Conservation (phyloP, 2,797 vertebrate genomes). For the Schizopygopsis pylzovi region DNA sequence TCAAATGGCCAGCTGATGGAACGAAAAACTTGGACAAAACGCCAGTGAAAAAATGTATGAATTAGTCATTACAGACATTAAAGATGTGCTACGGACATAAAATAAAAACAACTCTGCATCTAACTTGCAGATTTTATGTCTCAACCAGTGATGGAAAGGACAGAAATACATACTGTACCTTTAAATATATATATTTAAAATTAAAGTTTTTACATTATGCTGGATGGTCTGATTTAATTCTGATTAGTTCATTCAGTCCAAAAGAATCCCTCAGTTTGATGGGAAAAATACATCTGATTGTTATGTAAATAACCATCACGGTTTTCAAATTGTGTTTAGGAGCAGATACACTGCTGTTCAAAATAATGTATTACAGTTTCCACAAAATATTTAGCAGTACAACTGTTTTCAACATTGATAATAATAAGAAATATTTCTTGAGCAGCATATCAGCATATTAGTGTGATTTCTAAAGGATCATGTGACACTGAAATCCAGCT, state of each 20-base stretch:
- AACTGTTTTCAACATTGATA: neutral
- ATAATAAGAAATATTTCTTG: neutral
- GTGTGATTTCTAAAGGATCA: neutral
- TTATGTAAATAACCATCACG: neutral
- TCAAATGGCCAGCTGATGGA: neutral
- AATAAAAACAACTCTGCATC: neutral
- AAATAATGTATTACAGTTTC: neutral
- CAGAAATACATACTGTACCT: neutral
- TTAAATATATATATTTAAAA: neutral
- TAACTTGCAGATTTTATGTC: neutral
- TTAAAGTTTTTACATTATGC: neutral
- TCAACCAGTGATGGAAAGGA: neutral
- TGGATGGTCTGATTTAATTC: neutral
- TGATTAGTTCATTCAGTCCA: neutral
- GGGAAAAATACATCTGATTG: neutral
- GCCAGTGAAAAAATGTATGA: neutral
- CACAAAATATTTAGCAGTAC: neutral
- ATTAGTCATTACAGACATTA: slow-evolving; percentile 2
- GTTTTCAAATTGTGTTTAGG: neutral
- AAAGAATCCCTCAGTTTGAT: neutral
- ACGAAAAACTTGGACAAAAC: neutral
- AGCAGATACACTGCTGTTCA: neutral
- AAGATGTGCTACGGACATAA: neutral
- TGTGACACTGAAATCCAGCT: neutral
- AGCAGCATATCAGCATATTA: neutral